Conservation (phyloP, 2,888 invertebrate genomes). For the Cancer borealis region DNA sequence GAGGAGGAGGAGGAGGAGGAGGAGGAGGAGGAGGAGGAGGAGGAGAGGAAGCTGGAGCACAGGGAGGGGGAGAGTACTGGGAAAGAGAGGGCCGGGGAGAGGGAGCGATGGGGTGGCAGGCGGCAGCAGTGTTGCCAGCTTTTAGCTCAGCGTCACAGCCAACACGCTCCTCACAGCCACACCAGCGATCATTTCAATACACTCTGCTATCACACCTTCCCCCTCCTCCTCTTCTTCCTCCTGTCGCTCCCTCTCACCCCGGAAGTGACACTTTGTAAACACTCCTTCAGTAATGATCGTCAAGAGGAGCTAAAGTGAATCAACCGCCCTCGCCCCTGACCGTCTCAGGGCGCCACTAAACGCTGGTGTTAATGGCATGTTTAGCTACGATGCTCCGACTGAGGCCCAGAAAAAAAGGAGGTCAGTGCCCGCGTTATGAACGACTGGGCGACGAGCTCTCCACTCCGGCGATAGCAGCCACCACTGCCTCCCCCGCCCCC, state of each 20-base stretch:
- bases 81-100: neutral
- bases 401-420: neutral
- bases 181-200: slow-evolving; percentile 5
- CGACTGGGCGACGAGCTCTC: slow-evolving; percentile 15
- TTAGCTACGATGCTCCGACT: slow-evolving; percentile 9
- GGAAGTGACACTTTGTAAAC: neutral
- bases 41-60: neutral
- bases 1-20: neutral
- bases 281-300: slow-evolving; percentile 1
- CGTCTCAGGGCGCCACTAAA: slow-evolving; percentile 1
- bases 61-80: neutral
- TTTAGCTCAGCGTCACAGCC: neutral
- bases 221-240: neutral
- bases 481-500: neutral
- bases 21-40: neutral
- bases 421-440: slow-evolving; percentile 29
- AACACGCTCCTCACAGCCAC: neutral
- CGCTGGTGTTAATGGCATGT: neutral
- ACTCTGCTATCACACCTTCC: neutral
- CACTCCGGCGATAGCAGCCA: neutral
- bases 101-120: slow-evolving; percentile 29
- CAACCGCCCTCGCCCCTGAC: neutral
- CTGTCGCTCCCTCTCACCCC: neutral
- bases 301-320: neutral
- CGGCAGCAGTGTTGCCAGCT: slow-evolving; percentile 29